phyloP scores from a whole-genome alignment of 1,140 invertebrate species.

The Panulirus ornatus region DNA sequence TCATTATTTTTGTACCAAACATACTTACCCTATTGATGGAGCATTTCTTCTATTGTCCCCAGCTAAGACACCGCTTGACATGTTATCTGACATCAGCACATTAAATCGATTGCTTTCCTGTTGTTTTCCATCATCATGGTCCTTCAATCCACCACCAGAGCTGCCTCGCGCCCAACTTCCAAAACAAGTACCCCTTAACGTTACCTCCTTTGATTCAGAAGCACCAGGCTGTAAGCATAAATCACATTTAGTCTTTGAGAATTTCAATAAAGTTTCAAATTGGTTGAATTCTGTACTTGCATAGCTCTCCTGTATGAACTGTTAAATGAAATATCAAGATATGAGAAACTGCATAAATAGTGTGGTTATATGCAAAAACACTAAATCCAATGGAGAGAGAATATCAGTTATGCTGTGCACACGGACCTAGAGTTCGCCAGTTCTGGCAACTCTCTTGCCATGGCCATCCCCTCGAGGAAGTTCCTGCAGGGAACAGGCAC shows the following conservation, averaged over 20 bases:
- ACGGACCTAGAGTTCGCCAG: too few relatives aligned
- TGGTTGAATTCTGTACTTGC: too few relatives aligned
- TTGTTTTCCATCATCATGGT: conserved; percentile 65
- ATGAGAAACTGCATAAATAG: too few relatives aligned
- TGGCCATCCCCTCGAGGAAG: too few relatives aligned
- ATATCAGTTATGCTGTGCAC: too few relatives aligned
- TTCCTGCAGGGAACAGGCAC: too few relatives aligned
- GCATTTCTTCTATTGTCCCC: conserved; percentile 51
- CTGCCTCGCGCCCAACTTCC: conserved; percentile 65
- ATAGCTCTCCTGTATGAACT: too few relatives aligned
- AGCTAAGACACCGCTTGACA: conserved; percentile 21
- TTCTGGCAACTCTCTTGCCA: too few relatives aligned
- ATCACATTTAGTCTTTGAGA: neutral
- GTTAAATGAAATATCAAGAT: too few relatives aligned
- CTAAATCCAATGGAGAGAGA: neutral
- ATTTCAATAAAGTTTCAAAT: too few relatives aligned
- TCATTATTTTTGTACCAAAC: neutral
- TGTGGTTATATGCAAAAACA: neutral
- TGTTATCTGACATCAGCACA: conserved; percentile 46
- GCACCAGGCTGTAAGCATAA: conserved; percentile 49
- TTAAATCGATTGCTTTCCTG: conserved; percentile 62
- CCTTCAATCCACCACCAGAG: conserved; percentile 67
- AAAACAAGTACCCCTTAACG: conserved; percentile 52
- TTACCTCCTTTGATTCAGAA: conserved; percentile 38
- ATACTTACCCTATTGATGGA: conserved; percentile 51